Conservation (phyloP, 2,888 invertebrate species). For the Sphaeridia pumilis region DNA sequence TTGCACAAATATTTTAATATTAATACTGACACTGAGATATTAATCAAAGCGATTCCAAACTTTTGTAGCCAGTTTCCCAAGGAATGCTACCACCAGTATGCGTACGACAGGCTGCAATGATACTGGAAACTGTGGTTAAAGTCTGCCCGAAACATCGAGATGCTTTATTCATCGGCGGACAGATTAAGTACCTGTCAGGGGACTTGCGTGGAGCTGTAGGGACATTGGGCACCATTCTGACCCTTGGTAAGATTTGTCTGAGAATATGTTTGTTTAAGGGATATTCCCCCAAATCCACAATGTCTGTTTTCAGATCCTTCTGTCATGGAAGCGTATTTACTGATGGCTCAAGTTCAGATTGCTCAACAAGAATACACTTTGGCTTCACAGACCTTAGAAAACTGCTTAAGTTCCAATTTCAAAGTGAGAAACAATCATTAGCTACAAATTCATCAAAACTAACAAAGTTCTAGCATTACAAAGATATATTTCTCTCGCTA, state of each 20-base stretch:
- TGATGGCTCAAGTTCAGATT: slow-evolving; percentile 74
- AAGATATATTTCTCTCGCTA: background rate
- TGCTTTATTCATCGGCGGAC: slow-evolving; percentile 41
- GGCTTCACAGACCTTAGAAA: slow-evolving; percentile 76
- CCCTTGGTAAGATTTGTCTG: slow-evolving; percentile 45
- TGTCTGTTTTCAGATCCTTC: slow-evolving; percentile 62
- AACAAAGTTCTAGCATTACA: background rate
- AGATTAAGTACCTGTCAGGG: slow-evolving; percentile 67
- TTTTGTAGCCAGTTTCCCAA: slow-evolving; percentile 51
- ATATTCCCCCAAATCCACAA: too few species aligned
- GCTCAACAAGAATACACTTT: slow-evolving; percentile 50
- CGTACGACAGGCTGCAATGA: slow-evolving; percentile 50
- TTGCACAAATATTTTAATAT: background rate
- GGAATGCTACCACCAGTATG: slow-evolving; percentile 42
- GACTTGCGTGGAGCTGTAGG: slow-evolving; percentile 59
- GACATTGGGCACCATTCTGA: slow-evolving; percentile 59
- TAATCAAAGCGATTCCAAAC: slow-evolving; percentile 1
- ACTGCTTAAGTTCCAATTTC: slow-evolving; percentile 83
- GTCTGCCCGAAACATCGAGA: slow-evolving; percentile 68
- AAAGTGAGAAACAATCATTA: slow-evolving; percentile 44
- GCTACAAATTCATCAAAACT: background rate
- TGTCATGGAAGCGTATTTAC: slow-evolving; percentile 67
- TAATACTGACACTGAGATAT: background rate
- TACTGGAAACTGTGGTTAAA: slow-evolving; percentile 59
- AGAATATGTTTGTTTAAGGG: too few species aligned